A percentile compares a stretch with the other conserved stretches of the same genome.
phyloP scores from a whole-genome alignment of 2,113 vertebrate species.

The Aviceda subcristata region DNA sequence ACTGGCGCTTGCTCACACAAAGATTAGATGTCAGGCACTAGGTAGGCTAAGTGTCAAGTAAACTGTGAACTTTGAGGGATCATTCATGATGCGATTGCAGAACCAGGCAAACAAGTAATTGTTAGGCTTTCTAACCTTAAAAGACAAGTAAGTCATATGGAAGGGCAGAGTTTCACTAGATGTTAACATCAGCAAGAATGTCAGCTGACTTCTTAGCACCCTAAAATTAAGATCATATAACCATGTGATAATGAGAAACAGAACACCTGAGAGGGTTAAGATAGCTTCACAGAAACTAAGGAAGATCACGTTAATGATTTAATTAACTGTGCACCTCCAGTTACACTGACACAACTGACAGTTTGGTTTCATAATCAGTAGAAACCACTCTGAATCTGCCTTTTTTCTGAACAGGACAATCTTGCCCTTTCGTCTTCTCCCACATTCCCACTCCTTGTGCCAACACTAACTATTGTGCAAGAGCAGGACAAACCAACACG shows the following conservation, averaged over 20 bases:
- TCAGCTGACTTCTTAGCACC: neutral
- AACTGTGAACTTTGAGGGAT: neutral
- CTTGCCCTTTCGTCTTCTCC: neutral
- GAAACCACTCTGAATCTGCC: neutral
- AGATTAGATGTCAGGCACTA: neutral
- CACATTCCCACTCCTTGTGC: neutral
- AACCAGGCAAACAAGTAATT: neutral
- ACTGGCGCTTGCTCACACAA: neutral
- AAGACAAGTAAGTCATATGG: neutral
- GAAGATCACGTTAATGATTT: neutral
- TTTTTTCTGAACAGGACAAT: neutral
- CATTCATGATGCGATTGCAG: neutral
- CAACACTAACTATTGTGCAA: constrained; percentile 12
- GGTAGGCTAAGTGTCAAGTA: neutral
- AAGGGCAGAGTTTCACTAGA: neutral
- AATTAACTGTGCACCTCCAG: neutral
- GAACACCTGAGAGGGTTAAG: neutral
- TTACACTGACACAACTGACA: neutral
- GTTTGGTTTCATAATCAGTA: neutral
- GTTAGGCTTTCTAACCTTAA: neutral
- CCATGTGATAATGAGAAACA: neutral
- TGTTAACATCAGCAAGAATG: neutral
- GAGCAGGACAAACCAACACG: neutral
- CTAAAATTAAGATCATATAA: neutral
- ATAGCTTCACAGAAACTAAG: neutral